These are phyloP conservation scores for Mus minutoides DNA, from an alignment of 2,797 vertebrate genomes.

Conservation along the genomic window DNA sequence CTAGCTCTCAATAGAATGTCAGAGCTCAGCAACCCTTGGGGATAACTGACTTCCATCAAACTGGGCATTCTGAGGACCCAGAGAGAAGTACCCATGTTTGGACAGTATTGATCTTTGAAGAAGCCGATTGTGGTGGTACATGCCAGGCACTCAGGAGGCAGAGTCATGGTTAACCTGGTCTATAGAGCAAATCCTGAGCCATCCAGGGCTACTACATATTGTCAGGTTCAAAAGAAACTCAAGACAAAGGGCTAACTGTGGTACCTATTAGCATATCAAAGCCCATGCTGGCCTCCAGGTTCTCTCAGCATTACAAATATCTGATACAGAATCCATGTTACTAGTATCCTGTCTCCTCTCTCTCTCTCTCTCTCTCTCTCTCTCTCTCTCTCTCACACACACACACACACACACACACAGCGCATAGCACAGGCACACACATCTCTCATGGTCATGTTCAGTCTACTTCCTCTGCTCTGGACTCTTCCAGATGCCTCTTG, in stretches of 20 bases:
- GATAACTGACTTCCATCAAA: background rate
- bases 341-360: background rate
- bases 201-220: background rate
- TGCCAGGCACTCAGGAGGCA: background rate
- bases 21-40: constrained; percentile 28
- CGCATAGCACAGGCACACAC: rapidly evolving
- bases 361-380: too few relatives aligned
- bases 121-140: background rate
- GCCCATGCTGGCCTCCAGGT: background rate
- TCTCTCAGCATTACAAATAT: background rate
- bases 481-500: background rate
- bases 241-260: too few relatives aligned
- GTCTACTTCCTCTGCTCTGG: background rate
- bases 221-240: background rate
- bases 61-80: constrained; percentile 1
- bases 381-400: too few relatives aligned
- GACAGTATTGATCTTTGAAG: background rate
- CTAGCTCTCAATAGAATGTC: constrained; percentile 38
- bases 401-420: too few relatives aligned
- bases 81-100: background rate
- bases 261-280: background rate
- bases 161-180: background rate
- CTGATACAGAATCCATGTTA: background rate
- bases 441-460: background rate
- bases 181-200: background rate